phyloP scores from a whole-genome alignment of 2,888 invertebrate species.

The Trypoxylon attenuatum region DNA sequence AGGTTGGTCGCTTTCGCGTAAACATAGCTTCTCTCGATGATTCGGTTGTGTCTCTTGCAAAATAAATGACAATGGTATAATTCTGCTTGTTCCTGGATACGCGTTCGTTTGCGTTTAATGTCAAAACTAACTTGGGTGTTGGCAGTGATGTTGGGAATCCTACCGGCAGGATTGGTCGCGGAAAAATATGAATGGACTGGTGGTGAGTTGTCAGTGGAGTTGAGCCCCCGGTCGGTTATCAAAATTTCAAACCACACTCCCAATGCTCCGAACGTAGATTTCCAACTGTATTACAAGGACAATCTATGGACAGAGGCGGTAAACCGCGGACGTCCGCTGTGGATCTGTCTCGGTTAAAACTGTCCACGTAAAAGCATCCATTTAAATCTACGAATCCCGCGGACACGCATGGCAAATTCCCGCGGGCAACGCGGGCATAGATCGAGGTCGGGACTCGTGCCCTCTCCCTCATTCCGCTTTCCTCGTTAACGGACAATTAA shows the following conservation, averaged over 20 bases:
- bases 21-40: background rate
- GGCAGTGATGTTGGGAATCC: no score
- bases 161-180: no score
- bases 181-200: background rate
- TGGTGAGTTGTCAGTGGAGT: background rate
- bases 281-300: conserved; percentile 42
- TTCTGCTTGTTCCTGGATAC: no score
- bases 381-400: conserved; percentile 44
- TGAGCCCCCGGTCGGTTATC: conserved; percentile 3
- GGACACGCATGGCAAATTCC: conserved; percentile 42
- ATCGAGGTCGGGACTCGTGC: conserved; percentile 11
- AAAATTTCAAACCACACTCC: conserved; percentile 17
- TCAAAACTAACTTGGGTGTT: no score
- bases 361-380: conserved; percentile 53
- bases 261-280: conserved; percentile 11
- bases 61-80: no score
- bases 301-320: conserved; percentile 47
- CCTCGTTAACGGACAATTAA: conserved; percentile 45
- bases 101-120: no score
- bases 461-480: conserved; percentile 2
- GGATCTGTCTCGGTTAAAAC: conserved; percentile 52
- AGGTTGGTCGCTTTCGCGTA: background rate
- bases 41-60: no score
- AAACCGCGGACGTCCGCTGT: conserved; percentile 49
- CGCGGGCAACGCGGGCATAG: conserved; percentile 21